Conservation (phyloP, 1,140 invertebrate genomes). For the Drosophila biarmipes region DNA sequence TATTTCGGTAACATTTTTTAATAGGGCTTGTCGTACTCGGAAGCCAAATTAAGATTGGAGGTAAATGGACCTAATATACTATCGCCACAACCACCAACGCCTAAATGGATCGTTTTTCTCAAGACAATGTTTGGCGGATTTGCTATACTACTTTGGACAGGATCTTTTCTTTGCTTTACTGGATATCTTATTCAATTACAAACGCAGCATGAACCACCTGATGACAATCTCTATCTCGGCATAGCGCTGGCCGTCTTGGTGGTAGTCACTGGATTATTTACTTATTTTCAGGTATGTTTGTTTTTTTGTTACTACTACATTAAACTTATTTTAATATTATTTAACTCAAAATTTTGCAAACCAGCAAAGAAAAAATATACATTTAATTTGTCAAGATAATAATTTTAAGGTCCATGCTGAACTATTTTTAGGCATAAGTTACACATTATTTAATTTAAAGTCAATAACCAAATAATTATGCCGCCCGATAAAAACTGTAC, state of each 20-base stretch:
- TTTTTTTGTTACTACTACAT: too few relatives aligned
- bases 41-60: neutral
- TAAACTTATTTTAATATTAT: too few relatives aligned
- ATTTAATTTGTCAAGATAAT: too few relatives aligned
- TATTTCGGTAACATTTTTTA: neutral
- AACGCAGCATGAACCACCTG: neutral
- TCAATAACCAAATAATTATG: too few relatives aligned
- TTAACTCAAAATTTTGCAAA: too few relatives aligned
- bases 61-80: neutral
- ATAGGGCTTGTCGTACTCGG: neutral
- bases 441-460: too few relatives aligned
- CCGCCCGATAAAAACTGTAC: too few relatives aligned
- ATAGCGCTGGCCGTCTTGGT: neutral
- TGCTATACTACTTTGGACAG: neutral
- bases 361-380: too few relatives aligned
- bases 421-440: too few relatives aligned
- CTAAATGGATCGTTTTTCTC: neutral
- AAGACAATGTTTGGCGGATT: neutral
- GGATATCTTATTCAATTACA: conserved; percentile 2
- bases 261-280: neutral
- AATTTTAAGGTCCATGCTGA: too few relatives aligned
- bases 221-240: neutral
- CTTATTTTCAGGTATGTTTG: neutral
- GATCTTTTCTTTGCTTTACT: neutral
- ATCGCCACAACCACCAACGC: neutral